Percentiles rank a stretch among this genome's conserved stretches.
Evolutionary conservation across 37 sponge, comb jelly and placozoan genomes (phyloP).

Genomic region (Tethya wilhelma): DNA sequence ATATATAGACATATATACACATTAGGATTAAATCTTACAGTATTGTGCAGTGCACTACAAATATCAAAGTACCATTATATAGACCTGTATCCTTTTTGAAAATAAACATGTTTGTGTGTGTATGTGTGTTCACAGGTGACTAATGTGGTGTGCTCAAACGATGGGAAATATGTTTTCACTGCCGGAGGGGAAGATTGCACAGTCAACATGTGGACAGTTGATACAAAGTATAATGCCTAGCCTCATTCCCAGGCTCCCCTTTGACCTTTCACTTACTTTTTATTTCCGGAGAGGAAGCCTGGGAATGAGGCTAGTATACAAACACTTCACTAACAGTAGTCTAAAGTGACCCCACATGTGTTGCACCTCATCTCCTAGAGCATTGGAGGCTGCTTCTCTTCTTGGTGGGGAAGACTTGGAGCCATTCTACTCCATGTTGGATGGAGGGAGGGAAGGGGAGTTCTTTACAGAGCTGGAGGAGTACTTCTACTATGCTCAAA

Average conservation of each 20-base stretch:
- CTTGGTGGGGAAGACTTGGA: constrained; percentile 90
- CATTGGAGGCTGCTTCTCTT: constrained; percentile 83
- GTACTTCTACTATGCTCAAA: constrained; percentile 98
- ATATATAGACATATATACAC: no score
- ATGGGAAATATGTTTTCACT: constrained; percentile 87
- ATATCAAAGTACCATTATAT: background rate
- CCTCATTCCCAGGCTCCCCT: background rate
- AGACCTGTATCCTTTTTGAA: background rate
- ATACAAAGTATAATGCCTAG: constrained; percentile 65
- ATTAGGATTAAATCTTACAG: background rate
- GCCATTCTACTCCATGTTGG: constrained; percentile 95
- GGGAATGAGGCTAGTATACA: no score
- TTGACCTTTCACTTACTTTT: no score
- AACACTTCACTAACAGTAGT: no score
- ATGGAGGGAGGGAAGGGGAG: constrained; percentile 94
- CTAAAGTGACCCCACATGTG: no score
- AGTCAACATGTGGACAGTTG: constrained; percentile 88
- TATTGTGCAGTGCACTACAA: background rate
- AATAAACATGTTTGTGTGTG: background rate
- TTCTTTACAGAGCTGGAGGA: constrained; percentile 94
- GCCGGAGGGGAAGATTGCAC: constrained; percentile 85
- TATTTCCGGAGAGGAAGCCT: no score
- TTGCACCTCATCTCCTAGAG: no score
- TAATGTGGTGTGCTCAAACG: constrained; percentile 71
- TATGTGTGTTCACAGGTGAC: constrained; percentile 60